Evolutionary conservation across 2,113 vertebrate genomes (phyloP), one percentile per base, ranked within the genome.

Genomic region (Procapra przewalskii): DNA sequence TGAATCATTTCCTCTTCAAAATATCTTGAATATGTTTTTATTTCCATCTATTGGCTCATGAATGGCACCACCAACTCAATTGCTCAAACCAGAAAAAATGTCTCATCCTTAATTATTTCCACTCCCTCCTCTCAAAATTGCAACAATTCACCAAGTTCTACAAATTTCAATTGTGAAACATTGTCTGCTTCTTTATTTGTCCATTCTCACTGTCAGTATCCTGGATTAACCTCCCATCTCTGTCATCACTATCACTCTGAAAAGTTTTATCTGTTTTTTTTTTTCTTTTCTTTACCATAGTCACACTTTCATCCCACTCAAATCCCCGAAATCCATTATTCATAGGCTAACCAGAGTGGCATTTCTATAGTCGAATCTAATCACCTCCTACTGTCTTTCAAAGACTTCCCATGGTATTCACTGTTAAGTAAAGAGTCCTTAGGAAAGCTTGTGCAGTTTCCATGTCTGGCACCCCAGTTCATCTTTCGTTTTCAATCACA

Each of bases 351-450:
- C 23, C 10, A 64, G 6, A 36, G 6, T 71, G 36, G 45, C 27
- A 67, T 77, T 77, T 55, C 36, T 81, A 5, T 90, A 93, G 16
- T 94, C 12, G 48, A 92, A 95, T 97, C 4, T 95, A 92, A 90
- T 48, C 25, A 45, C 11, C 87, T 59, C 17, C 87, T 62, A 82
- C 5, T 45, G 5, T 54, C 13, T 33, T 94, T 89, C 43, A 94
- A 85, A 77, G 16, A 40, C 19, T 45, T 45, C 40, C 3, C 23
- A 40, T 52, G 75, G 11, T 33, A 27, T 55, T 96, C 33, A 96
- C 12, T 33, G 3, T 67, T 79, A 60, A 79, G 33, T 10, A 27
- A 1, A 55, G 0, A 45, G 7, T 88, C 8, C 16, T 95, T 64
- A 81, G 40, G 25, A 64, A 94, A 60, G 16, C 6, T 36, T 60